A percentile compares a stretch with the other conserved stretches of the same genome.
Evolutionary conservation across 2,797 vertebrate genomes (phyloP).

Genomic region (Eremophila alpestris): DNA sequence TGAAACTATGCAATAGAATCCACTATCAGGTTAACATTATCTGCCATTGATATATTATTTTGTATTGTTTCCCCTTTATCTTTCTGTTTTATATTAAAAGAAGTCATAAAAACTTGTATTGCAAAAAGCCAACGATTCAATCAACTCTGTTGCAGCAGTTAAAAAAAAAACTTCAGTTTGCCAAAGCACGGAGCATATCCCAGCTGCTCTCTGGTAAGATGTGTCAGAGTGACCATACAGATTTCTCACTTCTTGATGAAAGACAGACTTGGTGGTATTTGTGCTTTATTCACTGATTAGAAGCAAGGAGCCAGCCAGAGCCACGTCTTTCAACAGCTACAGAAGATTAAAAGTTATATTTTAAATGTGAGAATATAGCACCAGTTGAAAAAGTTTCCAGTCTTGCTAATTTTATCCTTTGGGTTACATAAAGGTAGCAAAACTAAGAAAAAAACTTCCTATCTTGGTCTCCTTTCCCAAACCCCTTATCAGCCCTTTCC

Average conservation of each 20-base stretch:
- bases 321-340: conserved; percentile 20
- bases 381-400: background rate
- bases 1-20: background rate
- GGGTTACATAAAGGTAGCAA: background rate
- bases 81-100: conserved; percentile 49
- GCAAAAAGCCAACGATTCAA: conserved; percentile 41
- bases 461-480: background rate
- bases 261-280: conserved; percentile 50
- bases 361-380: background rate
- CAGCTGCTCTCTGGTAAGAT: conserved; percentile 43
- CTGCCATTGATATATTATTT: conserved; percentile 3
- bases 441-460: background rate
- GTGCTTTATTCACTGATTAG: conserved; percentile 22
- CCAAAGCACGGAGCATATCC: conserved; percentile 35
- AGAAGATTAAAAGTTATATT: conserved; percentile 15
- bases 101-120: conserved; percentile 37
- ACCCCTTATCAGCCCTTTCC: background rate
- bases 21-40: background rate
- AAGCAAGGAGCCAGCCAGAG: background rate
- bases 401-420: background rate
- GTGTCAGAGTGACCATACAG: conserved; percentile 20
- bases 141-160: background rate
- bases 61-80: conserved; percentile 14
- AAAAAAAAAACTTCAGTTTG: background rate
- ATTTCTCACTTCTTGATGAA: conserved; percentile 47